Base-by-base conservation (phyloP, 30 jellyfish, hydroid and myxozoan genomes). In the Turritopsis rubra region DNA sequence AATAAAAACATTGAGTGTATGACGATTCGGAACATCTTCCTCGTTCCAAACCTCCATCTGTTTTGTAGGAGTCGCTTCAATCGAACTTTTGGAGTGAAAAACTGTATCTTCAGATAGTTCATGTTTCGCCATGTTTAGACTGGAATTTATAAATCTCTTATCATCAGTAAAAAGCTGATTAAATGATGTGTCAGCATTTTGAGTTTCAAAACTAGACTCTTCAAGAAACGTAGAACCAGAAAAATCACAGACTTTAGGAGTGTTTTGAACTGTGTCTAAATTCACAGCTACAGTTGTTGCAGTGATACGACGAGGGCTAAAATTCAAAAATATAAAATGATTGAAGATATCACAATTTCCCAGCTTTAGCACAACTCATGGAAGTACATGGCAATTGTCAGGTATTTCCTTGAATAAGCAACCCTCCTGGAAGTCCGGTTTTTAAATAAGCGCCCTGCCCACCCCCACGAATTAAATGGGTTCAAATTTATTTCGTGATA, bases 241-340 rank as follows among this genome's bases (percentile, higher is more conserved):
- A 29, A 29, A 79, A 21, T n/a, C n/a, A n/a, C 84, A 54, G 25
- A 66, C 85, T 30, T 73, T 53, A 22, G 71, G 79, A 52, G 66
- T 81, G 60, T 13, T 41, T 7, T 70, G n/a, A n/a, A n/a, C 52
- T 17, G 60, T 26, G 18, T 75, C 88, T 54, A 75, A 78, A 81
- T 65, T 88, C 31, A 81, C 83, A 28, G 88, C 86, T 23, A 89
- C 84, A n/a, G 93, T 85, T n/a, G 97, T 89, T 23, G 97, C 89
- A 0, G 97, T 89, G 80, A 89, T 89, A 20, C 97, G 66, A 23
- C 93, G 88, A 66, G 88, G 88, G 54, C 88, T 81, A 81, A 54
- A 81, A 54, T n/a, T n/a, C n/a, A n/a, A n/a, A n/a, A n/a, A n/a
- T n/a, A n/a, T n/a, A n/a, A n/a, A n/a, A n/a, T n/a, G n/a, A n/a